Percentiles rank a stretch among this genome's conserved stretches.
Conservation (phyloP, 2,113 vertebrate species). For the Boleophthalmus pectinirostris region DNA sequence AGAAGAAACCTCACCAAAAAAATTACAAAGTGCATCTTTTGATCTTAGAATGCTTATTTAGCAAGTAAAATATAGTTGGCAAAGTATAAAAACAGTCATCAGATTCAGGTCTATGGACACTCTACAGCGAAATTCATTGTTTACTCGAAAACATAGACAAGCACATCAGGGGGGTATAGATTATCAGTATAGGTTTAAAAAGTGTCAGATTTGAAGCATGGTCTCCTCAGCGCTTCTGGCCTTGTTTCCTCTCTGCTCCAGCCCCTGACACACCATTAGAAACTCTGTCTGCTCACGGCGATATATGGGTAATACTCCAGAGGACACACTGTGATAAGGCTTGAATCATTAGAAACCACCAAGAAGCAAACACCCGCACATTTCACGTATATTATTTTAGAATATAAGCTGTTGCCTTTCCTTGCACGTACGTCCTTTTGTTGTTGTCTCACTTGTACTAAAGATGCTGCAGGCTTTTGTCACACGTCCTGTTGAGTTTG, state of each 20-base stretch:
- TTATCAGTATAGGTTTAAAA: constrained; percentile 55
- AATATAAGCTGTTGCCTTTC: constrained; percentile 2
- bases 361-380: constrained; percentile 10
- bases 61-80: constrained; percentile 19
- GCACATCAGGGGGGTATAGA: constrained; percentile 51
- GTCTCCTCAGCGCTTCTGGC: constrained; percentile 47
- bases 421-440: background rate
- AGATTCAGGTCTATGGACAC: background rate
- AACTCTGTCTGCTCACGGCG: constrained; percentile 43
- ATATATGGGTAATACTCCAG: constrained; percentile 50
- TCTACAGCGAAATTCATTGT: background rate
- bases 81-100: constrained; percentile 36
- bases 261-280: constrained; percentile 60
- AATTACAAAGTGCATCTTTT: background rate
- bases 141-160: constrained; percentile 22
- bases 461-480: constrained; percentile 29
- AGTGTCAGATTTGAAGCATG: constrained; percentile 60
- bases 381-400: constrained; percentile 21
- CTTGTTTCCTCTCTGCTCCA: constrained; percentile 36
- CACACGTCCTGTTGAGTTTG: constrained; percentile 53
- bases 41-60: background rate
- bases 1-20: no score
- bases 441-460: constrained; percentile 11
- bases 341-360: constrained; percentile 53
- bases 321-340: constrained; percentile 55